Evolutionary conservation across 2,888 invertebrate species (phyloP).

Genomic region (Papilio protenor): DNA sequence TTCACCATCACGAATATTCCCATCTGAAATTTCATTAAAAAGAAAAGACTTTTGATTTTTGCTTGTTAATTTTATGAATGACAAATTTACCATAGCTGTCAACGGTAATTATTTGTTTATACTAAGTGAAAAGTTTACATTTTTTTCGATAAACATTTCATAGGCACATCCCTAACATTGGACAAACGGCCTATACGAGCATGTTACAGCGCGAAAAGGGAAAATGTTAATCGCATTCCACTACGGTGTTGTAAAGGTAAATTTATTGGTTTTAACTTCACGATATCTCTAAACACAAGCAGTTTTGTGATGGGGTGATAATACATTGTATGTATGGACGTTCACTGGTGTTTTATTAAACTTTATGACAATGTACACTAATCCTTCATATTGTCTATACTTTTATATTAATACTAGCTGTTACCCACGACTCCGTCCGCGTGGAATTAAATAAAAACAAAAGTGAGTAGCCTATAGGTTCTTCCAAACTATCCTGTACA

Average conservation of each 20-base stretch:
- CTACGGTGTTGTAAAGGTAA: slow-evolving; percentile 58
- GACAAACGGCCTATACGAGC: slow-evolving; percentile 56
- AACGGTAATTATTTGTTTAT: neutral
- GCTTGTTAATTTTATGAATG: neutral
- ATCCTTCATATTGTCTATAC: neutral
- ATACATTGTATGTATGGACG: neutral
- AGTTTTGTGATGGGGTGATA: slow-evolving; percentile 31
- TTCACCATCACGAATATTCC: neutral
- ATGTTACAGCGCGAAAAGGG: slow-evolving; percentile 57
- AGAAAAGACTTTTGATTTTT: no score
- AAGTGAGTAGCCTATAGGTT: no score
- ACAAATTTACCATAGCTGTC: neutral
- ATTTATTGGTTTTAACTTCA: slow-evolving; percentile 56
- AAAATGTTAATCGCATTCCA: slow-evolving; percentile 68
- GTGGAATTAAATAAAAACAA: no score
- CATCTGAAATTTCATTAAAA: no score
- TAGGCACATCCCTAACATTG: slow-evolving; percentile 54
- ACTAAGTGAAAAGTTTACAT: neutral
- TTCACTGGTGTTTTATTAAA: neutral
- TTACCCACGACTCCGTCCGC: no score
- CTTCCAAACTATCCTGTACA: no score
- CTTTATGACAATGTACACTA: neutral
- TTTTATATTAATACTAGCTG: no score
- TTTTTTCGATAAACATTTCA: slow-evolving; percentile 31
- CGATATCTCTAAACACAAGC: slow-evolving; percentile 37